These are phyloP conservation scores for Eupithecia subfuscata DNA, from an alignment of 2,888 invertebrate species.

Conservation along the genomic window DNA sequence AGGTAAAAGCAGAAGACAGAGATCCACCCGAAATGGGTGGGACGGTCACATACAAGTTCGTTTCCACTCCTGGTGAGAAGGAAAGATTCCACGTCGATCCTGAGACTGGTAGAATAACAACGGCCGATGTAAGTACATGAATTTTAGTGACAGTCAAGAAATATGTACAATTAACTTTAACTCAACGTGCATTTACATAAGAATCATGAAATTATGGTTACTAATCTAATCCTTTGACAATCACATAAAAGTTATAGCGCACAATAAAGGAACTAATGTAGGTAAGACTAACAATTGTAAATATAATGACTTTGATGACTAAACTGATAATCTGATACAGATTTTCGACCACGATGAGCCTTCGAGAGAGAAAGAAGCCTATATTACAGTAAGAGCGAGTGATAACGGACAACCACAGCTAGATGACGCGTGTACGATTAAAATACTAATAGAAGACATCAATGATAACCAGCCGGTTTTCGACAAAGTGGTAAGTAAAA, in stretches of 20 bases:
- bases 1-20: constrained; percentile 89
- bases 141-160: not conserved
- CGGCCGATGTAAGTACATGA: constrained; percentile 84
- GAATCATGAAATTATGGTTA: not conserved
- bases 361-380: constrained; percentile 90
- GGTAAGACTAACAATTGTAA: constrained; percentile 41
- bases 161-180: not conserved
- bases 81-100: constrained; percentile 92
- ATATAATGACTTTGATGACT: constrained; percentile 30
- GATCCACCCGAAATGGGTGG: constrained; percentile 91
- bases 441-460: constrained; percentile 94
- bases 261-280: constrained; percentile 49
- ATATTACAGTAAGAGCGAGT: constrained; percentile 94
- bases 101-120: constrained; percentile 89
- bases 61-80: constrained; percentile 89
- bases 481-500: constrained; percentile 89
- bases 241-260: constrained; percentile 30
- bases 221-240: not conserved
- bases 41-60: constrained; percentile 92
- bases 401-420: constrained; percentile 96
- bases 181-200: not conserved
- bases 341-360: constrained; percentile 96
- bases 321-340: constrained; percentile 63
- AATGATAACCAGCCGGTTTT: constrained; percentile 95
- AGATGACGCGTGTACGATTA: constrained; percentile 97